A percentile compares a stretch with the other conserved stretches of the same genome.
These are phyloP conservation scores for Brenthis daphne DNA, from an alignment of 2,888 invertebrate genomes.

Conservation along the genomic window DNA sequence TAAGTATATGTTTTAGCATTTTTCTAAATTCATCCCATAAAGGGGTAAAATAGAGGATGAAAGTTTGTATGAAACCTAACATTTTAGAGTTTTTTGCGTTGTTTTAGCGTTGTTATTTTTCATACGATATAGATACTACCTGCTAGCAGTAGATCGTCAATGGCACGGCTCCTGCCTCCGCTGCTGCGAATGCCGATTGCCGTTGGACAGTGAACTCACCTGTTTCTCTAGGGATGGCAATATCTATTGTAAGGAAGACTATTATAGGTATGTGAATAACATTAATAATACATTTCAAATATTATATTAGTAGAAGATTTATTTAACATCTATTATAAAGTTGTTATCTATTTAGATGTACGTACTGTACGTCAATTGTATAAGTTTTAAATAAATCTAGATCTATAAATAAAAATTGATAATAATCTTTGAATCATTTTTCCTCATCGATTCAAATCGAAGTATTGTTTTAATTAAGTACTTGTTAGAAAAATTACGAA, in stretches of 20 bases:
- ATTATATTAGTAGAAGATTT: background rate
- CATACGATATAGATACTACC: constrained; percentile 79
- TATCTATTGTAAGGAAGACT: constrained; percentile 97
- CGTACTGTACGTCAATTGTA: too few species aligned
- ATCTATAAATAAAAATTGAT: too few species aligned
- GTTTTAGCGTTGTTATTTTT: background rate
- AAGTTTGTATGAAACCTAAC: too few species aligned
- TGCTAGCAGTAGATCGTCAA: constrained; percentile 92
- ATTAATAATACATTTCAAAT: background rate
- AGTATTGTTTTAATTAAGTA: background rate
- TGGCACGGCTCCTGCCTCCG: constrained; percentile 93
- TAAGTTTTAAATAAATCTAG: too few species aligned
- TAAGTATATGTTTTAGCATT: too few species aligned
- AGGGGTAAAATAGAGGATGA: too few species aligned
- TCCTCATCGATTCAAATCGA: background rate
- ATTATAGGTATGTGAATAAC: constrained; percentile 88
- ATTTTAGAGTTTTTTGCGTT: too few species aligned
- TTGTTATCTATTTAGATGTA: too few species aligned
- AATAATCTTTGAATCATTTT: background rate
- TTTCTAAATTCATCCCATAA: too few species aligned
- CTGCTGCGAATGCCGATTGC: constrained; percentile 92
- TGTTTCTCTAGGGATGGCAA: constrained; percentile 95
- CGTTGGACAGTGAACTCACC: constrained; percentile 92
- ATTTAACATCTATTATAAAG: too few species aligned
- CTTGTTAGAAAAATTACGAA: constrained; percentile 1